These are phyloP conservation scores for Pocillopora grandis DNA, from an alignment of 92 coral and sea anemone species.

Conservation along the genomic window DNA sequence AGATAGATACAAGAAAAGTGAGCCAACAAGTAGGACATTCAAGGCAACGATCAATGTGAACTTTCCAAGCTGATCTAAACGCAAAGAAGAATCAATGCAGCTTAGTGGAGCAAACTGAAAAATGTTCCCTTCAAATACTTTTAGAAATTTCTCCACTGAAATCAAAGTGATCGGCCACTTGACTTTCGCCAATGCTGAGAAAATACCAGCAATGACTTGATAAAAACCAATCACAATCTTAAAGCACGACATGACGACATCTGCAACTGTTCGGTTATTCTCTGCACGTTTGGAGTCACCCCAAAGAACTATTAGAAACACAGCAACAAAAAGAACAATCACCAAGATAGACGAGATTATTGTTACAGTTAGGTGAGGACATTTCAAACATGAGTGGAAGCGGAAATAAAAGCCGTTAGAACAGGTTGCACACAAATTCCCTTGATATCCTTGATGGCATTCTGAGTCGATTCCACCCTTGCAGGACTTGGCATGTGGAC, in stretches of 20 bases:
- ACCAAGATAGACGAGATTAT: constrained; percentile 28
- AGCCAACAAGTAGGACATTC: constrained; percentile 5
- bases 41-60: constrained; percentile 25
- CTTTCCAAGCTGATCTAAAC: constrained; percentile 25
- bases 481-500: constrained; percentile 40
- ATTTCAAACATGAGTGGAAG: constrained; percentile 32
- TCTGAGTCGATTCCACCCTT: constrained; percentile 38
- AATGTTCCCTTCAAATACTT: constrained; percentile 35
- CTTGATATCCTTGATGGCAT: constrained; percentile 38
- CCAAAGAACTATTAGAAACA: constrained; percentile 27
- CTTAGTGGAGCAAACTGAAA: constrained; percentile 46
- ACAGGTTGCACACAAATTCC: constrained; percentile 41
- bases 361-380: constrained; percentile 28
- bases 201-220: constrained; percentile 41
- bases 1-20: constrained; percentile 17
- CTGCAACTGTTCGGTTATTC: constrained; percentile 43
- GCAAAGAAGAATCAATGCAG: constrained; percentile 18
- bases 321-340: constrained; percentile 24
- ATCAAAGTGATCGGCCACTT: constrained; percentile 47
- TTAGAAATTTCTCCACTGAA: constrained; percentile 32
- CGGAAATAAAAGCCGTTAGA: constrained; percentile 30
- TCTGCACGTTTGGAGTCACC: constrained; percentile 42
- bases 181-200: constrained; percentile 38
- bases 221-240: constrained; percentile 53
- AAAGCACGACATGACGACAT: constrained; percentile 47